Percentiles rank a stretch among this genome's conserved stretches.
These are phyloP conservation scores for Cydia fagiglandana DNA, from an alignment of 1,140 invertebrate genomes.

Conservation along the genomic window DNA sequence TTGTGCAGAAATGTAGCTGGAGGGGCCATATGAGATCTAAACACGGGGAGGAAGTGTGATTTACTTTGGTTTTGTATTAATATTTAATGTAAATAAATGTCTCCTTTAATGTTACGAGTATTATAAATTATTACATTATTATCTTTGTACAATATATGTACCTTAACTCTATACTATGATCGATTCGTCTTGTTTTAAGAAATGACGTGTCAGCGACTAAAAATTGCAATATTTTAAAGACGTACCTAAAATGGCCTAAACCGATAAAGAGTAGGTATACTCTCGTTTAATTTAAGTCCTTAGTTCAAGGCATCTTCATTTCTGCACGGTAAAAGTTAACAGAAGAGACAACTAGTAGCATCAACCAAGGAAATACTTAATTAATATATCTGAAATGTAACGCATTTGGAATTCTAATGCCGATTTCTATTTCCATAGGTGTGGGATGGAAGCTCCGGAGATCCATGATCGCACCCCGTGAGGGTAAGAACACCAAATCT, in stretches of 20 bases:
- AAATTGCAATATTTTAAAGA: too few relatives aligned
- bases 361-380: neutral
- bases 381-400: neutral
- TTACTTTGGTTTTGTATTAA: neutral
- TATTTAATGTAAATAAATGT: neutral
- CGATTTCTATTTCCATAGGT: slow-evolving; percentile 22
- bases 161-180: too few relatives aligned
- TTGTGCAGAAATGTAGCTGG: slow-evolving; percentile 41
- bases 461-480: neutral
- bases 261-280: too few relatives aligned
- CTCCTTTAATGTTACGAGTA: neutral
- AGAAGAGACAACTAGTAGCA: neutral
- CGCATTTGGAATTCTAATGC: neutral
- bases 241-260: too few relatives aligned
- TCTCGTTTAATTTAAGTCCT: too few relatives aligned
- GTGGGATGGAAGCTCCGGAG: slow-evolving; percentile 6
- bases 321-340: neutral
- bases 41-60: slow-evolving; percentile 25
- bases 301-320: too few relatives aligned
- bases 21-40: slow-evolving; percentile 33
- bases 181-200: too few relatives aligned
- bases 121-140: neutral
- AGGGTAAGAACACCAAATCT: neutral
- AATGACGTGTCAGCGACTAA: too few relatives aligned
- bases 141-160: too few relatives aligned